A percentile compares a stretch with the other conserved stretches of the same genome.
phyloP scores from a whole-genome alignment of 30 jellyfish, hydroid and myxozoan genomes.

The Clytia hemisphaerica region DNA sequence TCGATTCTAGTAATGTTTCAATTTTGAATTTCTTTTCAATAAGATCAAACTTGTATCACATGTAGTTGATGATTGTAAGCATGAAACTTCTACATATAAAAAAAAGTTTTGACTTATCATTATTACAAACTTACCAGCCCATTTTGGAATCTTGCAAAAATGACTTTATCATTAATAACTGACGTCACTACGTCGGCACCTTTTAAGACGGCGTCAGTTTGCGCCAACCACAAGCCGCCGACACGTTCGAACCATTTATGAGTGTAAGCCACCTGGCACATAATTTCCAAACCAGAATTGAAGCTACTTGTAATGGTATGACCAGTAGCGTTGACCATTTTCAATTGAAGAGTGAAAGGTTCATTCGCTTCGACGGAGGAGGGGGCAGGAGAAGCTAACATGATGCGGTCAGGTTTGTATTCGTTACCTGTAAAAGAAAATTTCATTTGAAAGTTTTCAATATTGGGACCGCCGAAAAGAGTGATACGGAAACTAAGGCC shows the following conservation, averaged over 20 bases:
- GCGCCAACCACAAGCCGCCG: conserved; percentile 22
- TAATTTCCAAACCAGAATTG: conserved; percentile 22
- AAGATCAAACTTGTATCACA: too few species aligned
- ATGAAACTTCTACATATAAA: too few species aligned
- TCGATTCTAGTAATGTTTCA: too few species aligned
- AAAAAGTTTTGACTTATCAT: too few species aligned
- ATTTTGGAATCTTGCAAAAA: background rate
- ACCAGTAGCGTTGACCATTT: conserved; percentile 12
- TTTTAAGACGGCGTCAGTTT: conserved; percentile 10
- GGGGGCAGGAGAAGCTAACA: too few species aligned
- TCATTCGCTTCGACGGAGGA: conserved; percentile 36
- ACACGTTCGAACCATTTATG: background rate
- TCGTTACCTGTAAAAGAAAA: too few species aligned
- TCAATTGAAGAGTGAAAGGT: conserved; percentile 31
- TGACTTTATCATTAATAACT: background rate
- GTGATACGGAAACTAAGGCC: too few species aligned
- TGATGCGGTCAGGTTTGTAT: too few species aligned
- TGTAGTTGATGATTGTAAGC: too few species aligned
- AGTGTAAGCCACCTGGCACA: conserved; percentile 1
- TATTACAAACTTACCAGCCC: conserved; percentile 31
- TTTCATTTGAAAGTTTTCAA: too few species aligned
- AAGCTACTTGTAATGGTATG: background rate
- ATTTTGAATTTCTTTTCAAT: too few species aligned
- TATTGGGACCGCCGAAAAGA: too few species aligned
- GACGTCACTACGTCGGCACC: conserved; percentile 4